phyloP scores from a whole-genome alignment of 2,113 vertebrate genomes.

The Cercopithecus mona region DNA sequence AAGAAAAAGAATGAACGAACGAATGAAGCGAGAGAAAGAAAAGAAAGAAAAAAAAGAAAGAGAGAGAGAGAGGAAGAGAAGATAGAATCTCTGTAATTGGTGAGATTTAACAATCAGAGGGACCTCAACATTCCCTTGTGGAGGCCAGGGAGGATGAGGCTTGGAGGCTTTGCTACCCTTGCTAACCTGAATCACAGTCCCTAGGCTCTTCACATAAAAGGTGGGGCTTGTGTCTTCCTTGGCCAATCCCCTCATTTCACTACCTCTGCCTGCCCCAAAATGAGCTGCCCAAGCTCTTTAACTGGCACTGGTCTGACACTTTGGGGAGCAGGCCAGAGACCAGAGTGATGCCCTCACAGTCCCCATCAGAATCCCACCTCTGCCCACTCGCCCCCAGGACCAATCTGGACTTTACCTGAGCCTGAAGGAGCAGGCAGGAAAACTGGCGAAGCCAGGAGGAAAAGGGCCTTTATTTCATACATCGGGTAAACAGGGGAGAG shows the following conservation, averaged over 20 bases:
- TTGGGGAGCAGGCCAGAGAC: neutral
- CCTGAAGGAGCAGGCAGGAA: constrained; percentile 53
- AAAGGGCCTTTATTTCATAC: constrained; percentile 84
- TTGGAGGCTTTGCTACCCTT: neutral
- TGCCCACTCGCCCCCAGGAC: neutral
- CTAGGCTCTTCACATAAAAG: neutral
- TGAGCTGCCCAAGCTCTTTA: neutral
- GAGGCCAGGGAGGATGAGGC: neutral
- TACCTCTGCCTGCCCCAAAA: neutral
- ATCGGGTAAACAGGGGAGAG: constrained; percentile 69
- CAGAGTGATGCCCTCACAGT: neutral
- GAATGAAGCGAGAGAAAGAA: neutral
- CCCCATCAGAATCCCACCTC: neutral
- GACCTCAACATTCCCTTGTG: neutral
- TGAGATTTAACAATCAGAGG: neutral
- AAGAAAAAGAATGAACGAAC: too few relatives aligned
- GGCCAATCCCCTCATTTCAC: neutral
- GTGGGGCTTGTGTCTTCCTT: neutral
- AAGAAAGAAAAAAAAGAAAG: neutral
- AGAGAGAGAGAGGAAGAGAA: neutral
- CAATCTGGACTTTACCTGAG: neutral
- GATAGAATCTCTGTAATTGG: neutral
- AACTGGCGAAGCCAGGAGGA: constrained; percentile 4
- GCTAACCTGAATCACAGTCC: neutral
- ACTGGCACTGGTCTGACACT: neutral